These are phyloP conservation scores for Drosophila kuntzei DNA, from an alignment of 2,888 invertebrate species.

Conservation along the genomic window DNA sequence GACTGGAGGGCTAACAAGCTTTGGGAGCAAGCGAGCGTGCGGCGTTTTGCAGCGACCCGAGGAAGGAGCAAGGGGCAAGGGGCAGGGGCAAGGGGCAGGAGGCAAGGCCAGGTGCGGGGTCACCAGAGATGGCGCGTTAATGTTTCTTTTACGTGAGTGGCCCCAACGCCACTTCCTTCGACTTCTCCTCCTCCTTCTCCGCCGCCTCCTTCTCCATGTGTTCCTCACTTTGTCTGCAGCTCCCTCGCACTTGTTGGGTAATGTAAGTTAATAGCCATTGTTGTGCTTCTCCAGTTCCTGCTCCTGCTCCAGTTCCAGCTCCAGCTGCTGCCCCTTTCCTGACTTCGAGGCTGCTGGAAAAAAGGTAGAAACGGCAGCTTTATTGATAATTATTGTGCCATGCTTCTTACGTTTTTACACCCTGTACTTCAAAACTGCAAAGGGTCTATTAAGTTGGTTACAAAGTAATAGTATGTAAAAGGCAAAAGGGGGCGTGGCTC, in stretches of 20 bases:
- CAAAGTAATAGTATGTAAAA: neutral
- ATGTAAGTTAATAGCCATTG: conserved; percentile 79
- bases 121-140: conserved; percentile 66
- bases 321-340: conserved; percentile 3
- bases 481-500: too few species aligned
- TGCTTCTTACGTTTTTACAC: conserved; percentile 44
- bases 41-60: conserved; percentile 35
- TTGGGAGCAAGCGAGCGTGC: conserved; percentile 60
- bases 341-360: conserved; percentile 12
- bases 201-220: neutral
- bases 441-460: neutral
- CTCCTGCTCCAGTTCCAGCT: neutral
- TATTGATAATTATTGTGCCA: conserved; percentile 81
- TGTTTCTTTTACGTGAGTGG: conserved; percentile 78
- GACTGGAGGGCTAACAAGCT: conserved; percentile 69
- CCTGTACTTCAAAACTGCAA: neutral
- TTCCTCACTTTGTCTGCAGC: conserved; percentile 12
- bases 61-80: neutral
- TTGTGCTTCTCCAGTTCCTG: conserved; percentile 38
- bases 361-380: conserved; percentile 58
- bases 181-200: neutral
- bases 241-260: conserved; percentile 63
- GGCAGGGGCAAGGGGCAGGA: neutral
- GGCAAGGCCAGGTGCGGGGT: conserved; percentile 13
- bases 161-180: conserved; percentile 8